phyloP scores from a whole-genome alignment of 2,113 vertebrate species.

The Semnornis frantzii region DNA sequence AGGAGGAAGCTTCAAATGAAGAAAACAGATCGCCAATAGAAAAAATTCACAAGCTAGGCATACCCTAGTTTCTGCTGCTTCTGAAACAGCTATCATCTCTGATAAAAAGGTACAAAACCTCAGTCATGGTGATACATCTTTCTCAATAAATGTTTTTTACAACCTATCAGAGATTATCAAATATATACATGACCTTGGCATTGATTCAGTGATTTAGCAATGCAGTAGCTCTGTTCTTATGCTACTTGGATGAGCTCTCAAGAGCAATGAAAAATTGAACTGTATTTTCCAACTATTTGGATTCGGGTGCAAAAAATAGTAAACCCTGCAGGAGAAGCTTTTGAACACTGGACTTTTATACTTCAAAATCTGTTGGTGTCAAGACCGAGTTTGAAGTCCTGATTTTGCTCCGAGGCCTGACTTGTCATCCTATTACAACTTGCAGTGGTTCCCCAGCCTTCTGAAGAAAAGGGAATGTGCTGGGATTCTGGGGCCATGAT shows the following conservation, averaged over 20 bases:
- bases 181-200: background rate
- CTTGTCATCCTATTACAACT: background rate
- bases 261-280: constrained; percentile 34
- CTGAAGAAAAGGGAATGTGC: background rate
- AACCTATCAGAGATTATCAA: background rate
- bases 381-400: background rate
- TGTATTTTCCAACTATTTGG: background rate
- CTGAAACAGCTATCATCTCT: background rate
- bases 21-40: background rate
- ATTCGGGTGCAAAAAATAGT: constrained; percentile 11
- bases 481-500: background rate
- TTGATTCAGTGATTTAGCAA: constrained; percentile 17
- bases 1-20: background rate
- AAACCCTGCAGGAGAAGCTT: background rate
- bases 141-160: background rate
- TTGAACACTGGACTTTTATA: background rate
- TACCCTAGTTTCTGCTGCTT: background rate
- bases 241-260: background rate
- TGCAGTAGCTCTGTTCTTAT: background rate
- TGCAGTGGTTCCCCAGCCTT: background rate
- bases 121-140: background rate
- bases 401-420: background rate
- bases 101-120: background rate
- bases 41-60: background rate
- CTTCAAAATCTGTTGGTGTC: background rate